Evolutionary conservation across 2,888 invertebrate genomes (phyloP).

Genomic region (Leistus spinibarbis): DNA sequence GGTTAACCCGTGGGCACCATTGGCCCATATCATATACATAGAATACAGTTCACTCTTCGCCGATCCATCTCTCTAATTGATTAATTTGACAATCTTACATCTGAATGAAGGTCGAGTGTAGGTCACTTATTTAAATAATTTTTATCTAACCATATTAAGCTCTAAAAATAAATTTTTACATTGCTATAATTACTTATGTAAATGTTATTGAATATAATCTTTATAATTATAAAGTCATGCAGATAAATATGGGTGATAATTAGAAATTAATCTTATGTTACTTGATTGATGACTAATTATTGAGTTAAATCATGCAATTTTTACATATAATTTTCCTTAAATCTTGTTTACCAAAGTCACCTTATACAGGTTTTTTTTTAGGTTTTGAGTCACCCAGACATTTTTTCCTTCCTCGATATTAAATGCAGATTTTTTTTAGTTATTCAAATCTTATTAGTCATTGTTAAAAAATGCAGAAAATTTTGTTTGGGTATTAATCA

Average conservation of each 20-base stretch:
- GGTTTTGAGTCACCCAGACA: not conserved
- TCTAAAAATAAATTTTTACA: not conserved
- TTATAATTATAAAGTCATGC: not conserved
- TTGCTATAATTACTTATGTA: not conserved
- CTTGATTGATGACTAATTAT: not conserved
- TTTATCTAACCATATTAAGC: too few relatives aligned
- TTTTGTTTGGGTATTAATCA: too few relatives aligned
- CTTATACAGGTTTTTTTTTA: not conserved
- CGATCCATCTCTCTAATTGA: too few relatives aligned
- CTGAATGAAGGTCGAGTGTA: too few relatives aligned
- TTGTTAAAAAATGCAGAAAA: not conserved
- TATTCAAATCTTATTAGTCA: not conserved
- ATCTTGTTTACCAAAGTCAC: not conserved
- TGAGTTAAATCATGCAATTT: not conserved
- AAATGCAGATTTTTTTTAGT: too few relatives aligned
- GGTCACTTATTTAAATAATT: too few relatives aligned
- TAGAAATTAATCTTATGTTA: not conserved
- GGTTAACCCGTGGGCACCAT: too few relatives aligned
- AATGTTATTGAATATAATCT: not conserved
- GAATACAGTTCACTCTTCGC: too few relatives aligned
- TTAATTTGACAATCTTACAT: too few relatives aligned
- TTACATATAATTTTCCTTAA: not conserved
- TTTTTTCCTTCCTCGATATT: not conserved
- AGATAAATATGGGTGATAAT: not conserved
- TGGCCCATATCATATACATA: too few relatives aligned